Conservation (phyloP, 2,113 vertebrate species). For the Bos taurus region ARS-UCD2.0 NC_037342.1:42563501-42564000, state of each 20-base stretch:
- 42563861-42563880: background rate
- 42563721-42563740: background rate
- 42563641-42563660: background rate
- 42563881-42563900: background rate
- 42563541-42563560: background rate
- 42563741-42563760: background rate
- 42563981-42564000: background rate
- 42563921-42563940: background rate
- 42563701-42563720: background rate
- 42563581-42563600: background rate
- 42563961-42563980: background rate
- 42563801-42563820: background rate
- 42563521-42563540: background rate
- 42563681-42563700: background rate
- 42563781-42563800: background rate
- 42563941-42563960: background rate
- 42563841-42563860: background rate
- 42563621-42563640: background rate
- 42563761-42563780: background rate
- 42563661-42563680: background rate
- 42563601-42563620: background rate
- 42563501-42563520: background rate
- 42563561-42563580: background rate
- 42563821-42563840: background rate
- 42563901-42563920: background rate